Conservation (phyloP, 1,140 invertebrate genomes). For the Hormaphis cornu region DNA sequence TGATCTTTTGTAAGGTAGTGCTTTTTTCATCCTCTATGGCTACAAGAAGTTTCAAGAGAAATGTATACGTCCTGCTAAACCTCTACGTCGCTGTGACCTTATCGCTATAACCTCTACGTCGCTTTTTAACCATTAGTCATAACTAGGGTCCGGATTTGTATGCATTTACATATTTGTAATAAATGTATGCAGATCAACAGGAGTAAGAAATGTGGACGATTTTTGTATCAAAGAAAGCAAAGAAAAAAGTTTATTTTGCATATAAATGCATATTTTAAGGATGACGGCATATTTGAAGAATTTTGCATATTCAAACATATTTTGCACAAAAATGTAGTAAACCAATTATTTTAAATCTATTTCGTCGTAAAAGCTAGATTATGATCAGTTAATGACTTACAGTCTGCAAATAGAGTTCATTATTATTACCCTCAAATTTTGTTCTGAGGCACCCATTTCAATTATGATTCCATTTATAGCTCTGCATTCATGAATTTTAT, state of each 20-base stretch:
- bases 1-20: no score
- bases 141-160: no score
- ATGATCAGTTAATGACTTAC: neutral
- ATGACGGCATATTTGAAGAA: neutral
- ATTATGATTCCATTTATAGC: no score
- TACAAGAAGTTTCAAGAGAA: no score
- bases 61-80: no score
- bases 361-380: neutral
- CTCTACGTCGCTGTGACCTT: no score
- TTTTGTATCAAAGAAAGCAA: neutral
- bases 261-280: neutral
- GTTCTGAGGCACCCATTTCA: no score
- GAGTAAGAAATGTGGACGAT: neutral
- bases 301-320: slow-evolving; percentile 1
- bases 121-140: no score
- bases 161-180: neutral
- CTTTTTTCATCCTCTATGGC: no score
- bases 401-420: neutral
- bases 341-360: neutral
- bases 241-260: neutral
- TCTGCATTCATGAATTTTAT: no score
- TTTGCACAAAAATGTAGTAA: neutral
- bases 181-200: neutral
- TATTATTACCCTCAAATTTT: no score
- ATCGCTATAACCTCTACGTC: no score